Base-by-base conservation (phyloP, 2,888 invertebrate species). In the Geophilus truncorum region DNA sequence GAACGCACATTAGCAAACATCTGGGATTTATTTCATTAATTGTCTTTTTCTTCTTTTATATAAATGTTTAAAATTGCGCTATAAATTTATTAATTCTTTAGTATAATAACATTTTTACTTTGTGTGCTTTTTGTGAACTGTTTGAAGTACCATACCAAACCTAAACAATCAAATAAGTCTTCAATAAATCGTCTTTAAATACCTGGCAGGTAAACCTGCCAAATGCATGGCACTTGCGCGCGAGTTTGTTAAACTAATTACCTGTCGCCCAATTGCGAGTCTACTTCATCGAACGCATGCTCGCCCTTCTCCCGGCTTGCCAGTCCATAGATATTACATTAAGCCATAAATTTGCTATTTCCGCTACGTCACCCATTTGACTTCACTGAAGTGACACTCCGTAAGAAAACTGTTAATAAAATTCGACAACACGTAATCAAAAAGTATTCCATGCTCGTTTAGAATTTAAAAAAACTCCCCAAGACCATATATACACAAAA, bases 231-330 rank as follows among this genome's bases (percentile, higher is more conserved):
- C 62, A 62, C 62, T 15, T 62, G 62, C 62, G 62, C 62, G 25
- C 62, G 23, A 7, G 62, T 62, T 62, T 62, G 23, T 62, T 62
- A 62, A 62, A 62, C 62, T 62, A 62, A 62, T 62, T 62, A 62
- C 62, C 62, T 62, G 62, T 62, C 62, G 62, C 25, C 62, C 62
- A 62, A 62, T 28, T 62, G 62, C 23, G 28, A 62, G 28, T 62
- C 62, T 25, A 62, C 25, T 25, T 28, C 62, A 62, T 62, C 62
- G 62, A 62, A 62, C 25, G 25, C 21, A 0, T 28, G 62, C 62
- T 57, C 4, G 21, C 62, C 23, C n/a, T 18, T 18, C 45, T n/a
- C 45, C n/a, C 45, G 15, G 6, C 12, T 5, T 2, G 40, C 40
- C 6, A 9, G 57, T 7, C 21, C 21, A 3, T 57, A 25, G 25